A percentile compares a stretch with the other conserved stretches of the same genome.
phyloP scores from a whole-genome alignment of 2,113 vertebrate genomes.

The Pheucticus melanocephalus region DNA sequence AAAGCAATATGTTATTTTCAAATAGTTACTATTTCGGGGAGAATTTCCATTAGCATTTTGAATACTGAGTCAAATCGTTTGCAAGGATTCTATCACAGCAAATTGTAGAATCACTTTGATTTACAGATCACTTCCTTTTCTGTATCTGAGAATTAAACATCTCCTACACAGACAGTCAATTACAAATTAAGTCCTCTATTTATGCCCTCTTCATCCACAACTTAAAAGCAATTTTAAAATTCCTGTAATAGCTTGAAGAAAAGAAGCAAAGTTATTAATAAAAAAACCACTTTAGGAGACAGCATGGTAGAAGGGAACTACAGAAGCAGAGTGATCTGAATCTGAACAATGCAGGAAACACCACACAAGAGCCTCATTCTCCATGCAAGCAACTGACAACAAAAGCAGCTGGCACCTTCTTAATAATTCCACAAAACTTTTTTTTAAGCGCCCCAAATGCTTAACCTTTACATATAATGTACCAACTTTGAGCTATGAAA shows the following conservation, averaged over 20 bases:
- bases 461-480: background rate
- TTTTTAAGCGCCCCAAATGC: background rate
- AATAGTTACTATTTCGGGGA: conserved; percentile 4
- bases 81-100: background rate
- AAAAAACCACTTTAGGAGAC: background rate
- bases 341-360: background rate
- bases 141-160: background rate
- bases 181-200: background rate
- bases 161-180: background rate
- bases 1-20: conserved; percentile 13
- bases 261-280: background rate
- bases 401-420: background rate
- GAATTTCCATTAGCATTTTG: background rate
- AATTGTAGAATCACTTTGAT: background rate
- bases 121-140: background rate
- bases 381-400: background rate
- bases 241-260: background rate
- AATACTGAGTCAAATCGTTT: background rate
- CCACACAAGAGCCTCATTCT: background rate
- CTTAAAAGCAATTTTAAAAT: background rate
- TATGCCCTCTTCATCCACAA: background rate
- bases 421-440: background rate
- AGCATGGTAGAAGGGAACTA: background rate
- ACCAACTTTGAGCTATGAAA: background rate
- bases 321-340: background rate